Evolutionary conservation across 2,113 vertebrate genomes (phyloP).

Genomic region (Dipodomys stephensi): DNA sequence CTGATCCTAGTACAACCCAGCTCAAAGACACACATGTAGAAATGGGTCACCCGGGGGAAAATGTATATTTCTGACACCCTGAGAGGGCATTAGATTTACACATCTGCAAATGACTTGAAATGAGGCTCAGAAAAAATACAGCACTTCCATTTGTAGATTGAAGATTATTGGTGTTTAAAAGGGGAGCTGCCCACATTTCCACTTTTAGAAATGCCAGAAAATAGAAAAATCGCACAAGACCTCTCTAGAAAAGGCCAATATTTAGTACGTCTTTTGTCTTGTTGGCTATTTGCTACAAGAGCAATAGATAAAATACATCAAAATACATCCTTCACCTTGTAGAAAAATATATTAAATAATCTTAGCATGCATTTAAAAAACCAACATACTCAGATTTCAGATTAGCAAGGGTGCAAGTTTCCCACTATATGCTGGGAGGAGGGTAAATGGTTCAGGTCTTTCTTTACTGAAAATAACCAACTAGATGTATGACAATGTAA

Average conservation of each 20-base stretch:
- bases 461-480: not conserved
- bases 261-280: slow-evolving; percentile 5
- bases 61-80: slow-evolving; percentile 41
- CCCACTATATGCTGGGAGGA: not conserved
- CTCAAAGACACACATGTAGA: slow-evolving; percentile 45
- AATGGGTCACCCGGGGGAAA: slow-evolving; percentile 21
- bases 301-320: not conserved
- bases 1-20: not conserved
- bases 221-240: slow-evolving; percentile 71
- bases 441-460: not conserved
- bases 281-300: not conserved
- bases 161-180: slow-evolving; percentile 45
- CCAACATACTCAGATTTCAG: not conserved
- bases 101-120: slow-evolving; percentile 49
- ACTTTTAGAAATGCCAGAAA: slow-evolving; percentile 63
- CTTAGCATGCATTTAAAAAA: not conserved
- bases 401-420: not conserved
- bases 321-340: not conserved
- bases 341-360: not conserved
- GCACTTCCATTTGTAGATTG: slow-evolving; percentile 6
- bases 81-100: slow-evolving; percentile 47
- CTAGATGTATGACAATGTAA: not conserved
- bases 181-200: not conserved
- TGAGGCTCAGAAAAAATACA: slow-evolving; percentile 8
- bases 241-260: slow-evolving; percentile 58